A percentile compares a stretch with the other conserved stretches of the same genome.
Evolutionary conservation across 92 coral and sea anemone genomes (phyloP).

Genomic region (Palythoa grandiflora): DNA sequence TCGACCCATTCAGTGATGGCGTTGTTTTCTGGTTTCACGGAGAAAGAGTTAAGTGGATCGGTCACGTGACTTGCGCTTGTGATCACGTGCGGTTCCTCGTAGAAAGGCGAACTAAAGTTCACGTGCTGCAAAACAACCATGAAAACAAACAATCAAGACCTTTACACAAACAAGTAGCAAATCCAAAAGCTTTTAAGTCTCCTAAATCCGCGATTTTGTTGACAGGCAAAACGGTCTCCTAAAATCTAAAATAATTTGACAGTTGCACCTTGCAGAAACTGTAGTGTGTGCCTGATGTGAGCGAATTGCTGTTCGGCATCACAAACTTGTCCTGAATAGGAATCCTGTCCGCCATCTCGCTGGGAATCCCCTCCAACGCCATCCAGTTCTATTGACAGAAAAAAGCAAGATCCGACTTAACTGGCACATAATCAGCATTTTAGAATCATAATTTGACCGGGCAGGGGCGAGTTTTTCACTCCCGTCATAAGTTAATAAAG

Average conservation of each 20-base stretch:
- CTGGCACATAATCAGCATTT: no score
- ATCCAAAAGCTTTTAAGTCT: background rate
- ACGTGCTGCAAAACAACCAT: constrained; percentile 33
- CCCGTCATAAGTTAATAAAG: no score
- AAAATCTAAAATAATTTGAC: no score
- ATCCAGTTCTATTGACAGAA: constrained; percentile 57
- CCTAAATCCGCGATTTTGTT: no score
- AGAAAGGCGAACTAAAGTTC: constrained; percentile 70
- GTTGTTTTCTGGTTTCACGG: constrained; percentile 70
- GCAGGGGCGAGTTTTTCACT: no score
- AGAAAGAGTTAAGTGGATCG: constrained; percentile 50
- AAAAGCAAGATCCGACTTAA: background rate
- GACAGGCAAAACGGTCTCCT: no score
- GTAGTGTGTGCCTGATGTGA: constrained; percentile 49
- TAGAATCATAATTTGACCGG: no score
- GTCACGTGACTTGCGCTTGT: constrained; percentile 77
- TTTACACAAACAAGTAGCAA: background rate
- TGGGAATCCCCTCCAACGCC: constrained; percentile 65
- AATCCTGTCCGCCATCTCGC: constrained; percentile 43
- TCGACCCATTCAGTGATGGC: constrained; percentile 81
- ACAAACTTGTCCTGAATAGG: constrained; percentile 50
- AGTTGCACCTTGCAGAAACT: constrained; percentile 70
- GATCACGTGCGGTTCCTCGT: constrained; percentile 67
- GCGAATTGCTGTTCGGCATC: constrained; percentile 49
- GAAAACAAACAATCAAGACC: background rate